Evolutionary conservation across 2,888 invertebrate species (phyloP).

Genomic region (Eupithecia centaureata): DNA sequence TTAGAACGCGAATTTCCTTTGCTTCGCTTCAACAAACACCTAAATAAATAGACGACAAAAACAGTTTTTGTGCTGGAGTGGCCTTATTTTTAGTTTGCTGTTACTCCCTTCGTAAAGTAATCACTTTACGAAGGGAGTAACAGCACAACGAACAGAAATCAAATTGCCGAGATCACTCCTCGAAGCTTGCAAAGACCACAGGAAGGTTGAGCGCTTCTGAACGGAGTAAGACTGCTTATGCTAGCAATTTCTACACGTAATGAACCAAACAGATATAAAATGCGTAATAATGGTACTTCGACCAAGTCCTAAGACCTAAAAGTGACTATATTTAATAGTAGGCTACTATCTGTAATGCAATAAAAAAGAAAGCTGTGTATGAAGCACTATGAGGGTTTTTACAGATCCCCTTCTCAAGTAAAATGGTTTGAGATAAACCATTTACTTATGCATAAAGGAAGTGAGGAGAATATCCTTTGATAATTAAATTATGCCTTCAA

Average conservation of each 20-base stretch:
- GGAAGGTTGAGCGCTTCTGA: too few species aligned
- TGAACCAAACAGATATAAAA: too few species aligned
- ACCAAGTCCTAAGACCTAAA: too few species aligned
- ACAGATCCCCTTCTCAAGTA: neutral
- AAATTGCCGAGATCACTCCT: too few species aligned
- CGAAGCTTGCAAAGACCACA: too few species aligned
- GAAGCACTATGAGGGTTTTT: neutral
- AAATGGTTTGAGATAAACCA: neutral
- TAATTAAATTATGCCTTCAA: constrained; percentile 20
- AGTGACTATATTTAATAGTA: neutral
- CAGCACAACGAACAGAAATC: too few species aligned
- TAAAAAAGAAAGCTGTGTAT: neutral
- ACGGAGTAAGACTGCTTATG: too few species aligned
- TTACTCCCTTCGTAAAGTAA: too few species aligned
- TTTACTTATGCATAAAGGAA: constrained; percentile 34
- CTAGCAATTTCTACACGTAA: too few species aligned
- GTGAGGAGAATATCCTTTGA: constrained; percentile 40
- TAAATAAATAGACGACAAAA: constrained; percentile 34
- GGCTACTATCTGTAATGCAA: neutral
- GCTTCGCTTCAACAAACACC: constrained; percentile 37
- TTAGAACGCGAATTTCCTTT: constrained; percentile 43
- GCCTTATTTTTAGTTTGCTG: neutral
- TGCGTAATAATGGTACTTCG: too few species aligned
- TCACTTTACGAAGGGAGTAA: too few species aligned
- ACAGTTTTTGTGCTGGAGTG: constrained; percentile 16